Base-by-base conservation (phyloP, 1,140 invertebrate species). In the Danaus melanippus region DNA sequence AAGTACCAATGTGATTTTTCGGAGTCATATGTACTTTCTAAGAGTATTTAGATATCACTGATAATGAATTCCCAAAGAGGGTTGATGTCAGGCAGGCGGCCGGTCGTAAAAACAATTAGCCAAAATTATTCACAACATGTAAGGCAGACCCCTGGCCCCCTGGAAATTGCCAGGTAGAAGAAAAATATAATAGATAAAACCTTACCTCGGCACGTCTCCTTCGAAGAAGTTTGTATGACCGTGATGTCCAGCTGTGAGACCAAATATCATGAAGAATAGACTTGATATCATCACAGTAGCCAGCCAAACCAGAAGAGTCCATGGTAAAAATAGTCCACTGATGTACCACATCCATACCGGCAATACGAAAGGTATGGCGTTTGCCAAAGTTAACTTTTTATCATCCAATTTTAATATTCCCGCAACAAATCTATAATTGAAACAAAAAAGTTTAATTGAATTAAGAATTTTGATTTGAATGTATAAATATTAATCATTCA, bases 151-250 rank as follows among this genome's bases (percentile, higher is more conserved):
- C n/a, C n/a, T n/a, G n/a, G n/a, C n/a, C n/a, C n/a, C n/a, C n/a
- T n/a, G n/a, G n/a, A n/a, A n/a, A n/a, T n/a, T n/a, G n/a, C n/a
- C n/a, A n/a, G n/a, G n/a, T n/a, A n/a, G n/a, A n/a, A n/a, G n/a
- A n/a, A n/a, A n/a, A 15, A 15, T 15, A 32, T 32, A 32, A 32
- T 32, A 32, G 2, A 7, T 5, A 32, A 32, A 32, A 32, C 21
- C 2, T 75, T 87, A 91, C 89, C 89, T 87, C 40, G 90, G 81
- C 12, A 88, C 76, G 72, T 96, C 95, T 8, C 94, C 94, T 67
- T 96, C 94, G 66, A 96, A 94, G 80, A 94, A 95, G 51, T 94
- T 92, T 32, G 91, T 89, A 1, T 93, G 92, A 75, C 92, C 91
- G 78, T 95, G 94, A 88, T 96, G 95, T 12, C 91, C 93, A 9